Evolutionary conservation across 2,888 invertebrate genomes (phyloP), one percentile per base, ranked within the genome.

Genomic region (Gisinianus flammeolus): DNA sequence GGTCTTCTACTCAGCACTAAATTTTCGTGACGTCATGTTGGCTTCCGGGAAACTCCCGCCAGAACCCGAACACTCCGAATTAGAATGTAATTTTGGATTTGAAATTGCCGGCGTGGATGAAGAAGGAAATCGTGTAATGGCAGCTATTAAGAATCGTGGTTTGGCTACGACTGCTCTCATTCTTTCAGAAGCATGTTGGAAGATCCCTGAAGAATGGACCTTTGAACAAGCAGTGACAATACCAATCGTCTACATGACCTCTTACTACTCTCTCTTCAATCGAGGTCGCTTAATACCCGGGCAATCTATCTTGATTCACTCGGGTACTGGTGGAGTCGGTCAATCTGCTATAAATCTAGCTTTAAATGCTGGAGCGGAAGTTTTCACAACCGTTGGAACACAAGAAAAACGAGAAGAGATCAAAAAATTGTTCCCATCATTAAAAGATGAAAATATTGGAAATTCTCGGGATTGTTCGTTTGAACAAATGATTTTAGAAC

Each of bases 11-110:
- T n/a, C n/a, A n/a, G n/a, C n/a, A n/a, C n/a, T 98, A n/a, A 98
- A 98, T 88, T 98, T 97, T 91, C 92, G 95, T 85, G 98, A 98
- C 87, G 89, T 98, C 0, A 97, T 98, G 98, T 89, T 95, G 0
- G 95, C 97, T 0, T 94, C 94, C 0, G 97, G 96, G 1, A 95
- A 95, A 85, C 90, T 98, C 6, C 92, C 93, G 6, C 91, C 92
- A 0, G 97, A 97, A 86, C 91, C 93, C 0, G 91, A 94, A 0
- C 93, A 93, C 0, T 33, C 77, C n/a, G 44, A n/a, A n/a, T n/a
- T n/a, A n/a, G n/a, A n/a, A n/a, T n/a, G n/a, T n/a, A 88, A 91
- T 74, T 87, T 90, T 78, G 91, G 91, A n/a, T 87, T 91, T 85
- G 91, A 91, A 85, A 91, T 89, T 85, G 86, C 90, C 70, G 91